These are phyloP conservation scores for Montipora efflorescens DNA, from an alignment of 64 coral and sea anemone genomes.

Conservation along the genomic window DNA sequence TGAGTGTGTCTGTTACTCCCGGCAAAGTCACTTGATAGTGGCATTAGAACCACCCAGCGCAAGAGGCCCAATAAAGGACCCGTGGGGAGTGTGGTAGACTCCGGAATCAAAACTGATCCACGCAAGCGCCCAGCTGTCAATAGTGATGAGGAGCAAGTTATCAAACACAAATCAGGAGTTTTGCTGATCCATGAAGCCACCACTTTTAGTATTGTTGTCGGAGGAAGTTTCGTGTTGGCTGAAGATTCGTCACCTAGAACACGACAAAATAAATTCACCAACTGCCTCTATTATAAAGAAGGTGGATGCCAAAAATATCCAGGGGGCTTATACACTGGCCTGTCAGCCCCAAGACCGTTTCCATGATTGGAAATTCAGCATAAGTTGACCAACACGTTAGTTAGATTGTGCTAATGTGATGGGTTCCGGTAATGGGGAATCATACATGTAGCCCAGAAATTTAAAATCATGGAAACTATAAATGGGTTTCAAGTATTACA, in stretches of 20 bases:
- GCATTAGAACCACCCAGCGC: slow-evolving; percentile 83
- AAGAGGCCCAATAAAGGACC: slow-evolving; percentile 81
- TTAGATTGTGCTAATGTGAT: too few species aligned
- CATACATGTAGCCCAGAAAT: too few species aligned
- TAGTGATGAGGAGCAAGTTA: slow-evolving; percentile 25
- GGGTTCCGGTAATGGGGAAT: too few species aligned
- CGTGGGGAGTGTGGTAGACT: slow-evolving; percentile 14
- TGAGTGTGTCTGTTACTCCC: not conserved
- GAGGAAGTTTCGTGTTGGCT: slow-evolving; percentile 16
- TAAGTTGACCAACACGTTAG: too few species aligned
- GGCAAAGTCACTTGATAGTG: slow-evolving; percentile 36
- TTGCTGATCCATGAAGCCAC: slow-evolving; percentile 81
- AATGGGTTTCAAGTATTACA: too few species aligned
- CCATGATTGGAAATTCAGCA: too few species aligned
- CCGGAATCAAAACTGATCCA: slow-evolving; percentile 11
- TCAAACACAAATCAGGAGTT: slow-evolving; percentile 82
- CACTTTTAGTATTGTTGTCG: slow-evolving; percentile 69
- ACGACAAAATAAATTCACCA: not conserved
- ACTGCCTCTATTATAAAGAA: too few species aligned
- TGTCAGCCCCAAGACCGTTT: too few species aligned
- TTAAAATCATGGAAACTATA: too few species aligned
- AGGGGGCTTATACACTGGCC: too few species aligned
- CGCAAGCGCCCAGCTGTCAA: slow-evolving; percentile 15
- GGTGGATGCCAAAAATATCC: too few species aligned
- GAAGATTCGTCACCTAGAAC: slow-evolving; percentile 50